Percentiles rank a stretch among this genome's conserved stretches.
Evolutionary conservation across 2,888 invertebrate genomes (phyloP).

Genomic region (Morinoia aosen): DNA sequence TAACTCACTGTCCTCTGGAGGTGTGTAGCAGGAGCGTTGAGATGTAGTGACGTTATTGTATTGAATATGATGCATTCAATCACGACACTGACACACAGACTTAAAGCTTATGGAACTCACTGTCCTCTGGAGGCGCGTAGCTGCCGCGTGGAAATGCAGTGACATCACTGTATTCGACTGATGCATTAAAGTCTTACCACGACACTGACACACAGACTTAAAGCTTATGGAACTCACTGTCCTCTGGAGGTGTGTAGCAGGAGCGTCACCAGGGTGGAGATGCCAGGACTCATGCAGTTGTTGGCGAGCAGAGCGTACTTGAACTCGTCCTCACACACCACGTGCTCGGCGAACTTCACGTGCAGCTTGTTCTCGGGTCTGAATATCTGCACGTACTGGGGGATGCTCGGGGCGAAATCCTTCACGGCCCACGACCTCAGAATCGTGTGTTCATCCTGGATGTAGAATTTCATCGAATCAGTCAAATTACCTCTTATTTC

Average conservation of each 20-base stretch:
- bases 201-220: neutral
- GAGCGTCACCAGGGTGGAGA: slow-evolving; percentile 95
- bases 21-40: slow-evolving; percentile 96
- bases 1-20: slow-evolving; percentile 95
- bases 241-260: slow-evolving; percentile 96
- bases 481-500: too few species aligned
- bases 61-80: too few species aligned
- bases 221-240: slow-evolving; percentile 82
- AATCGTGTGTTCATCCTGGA: slow-evolving; percentile 82
- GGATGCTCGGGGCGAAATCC: slow-evolving; percentile 96
- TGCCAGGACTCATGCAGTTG: slow-evolving; percentile 98
- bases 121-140: slow-evolving; percentile 97
- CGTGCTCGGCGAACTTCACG: slow-evolving; percentile 98
- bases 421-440: slow-evolving; percentile 97
- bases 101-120: too few species aligned
- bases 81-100: too few species aligned
- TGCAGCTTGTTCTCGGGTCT: slow-evolving; percentile 98
- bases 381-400: slow-evolving; percentile 98
- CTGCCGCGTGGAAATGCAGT: slow-evolving; percentile 78
- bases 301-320: slow-evolving; percentile 98
- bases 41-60: too few species aligned
- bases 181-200: slow-evolving; percentile 77
- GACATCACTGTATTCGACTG: too few species aligned
- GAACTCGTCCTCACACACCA: slow-evolving; percentile 99
- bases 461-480: neutral